Percentiles rank a stretch among this genome's conserved stretches.
Conservation (phyloP, 2,113 vertebrate genomes). For the Barbus barbus region DNA sequence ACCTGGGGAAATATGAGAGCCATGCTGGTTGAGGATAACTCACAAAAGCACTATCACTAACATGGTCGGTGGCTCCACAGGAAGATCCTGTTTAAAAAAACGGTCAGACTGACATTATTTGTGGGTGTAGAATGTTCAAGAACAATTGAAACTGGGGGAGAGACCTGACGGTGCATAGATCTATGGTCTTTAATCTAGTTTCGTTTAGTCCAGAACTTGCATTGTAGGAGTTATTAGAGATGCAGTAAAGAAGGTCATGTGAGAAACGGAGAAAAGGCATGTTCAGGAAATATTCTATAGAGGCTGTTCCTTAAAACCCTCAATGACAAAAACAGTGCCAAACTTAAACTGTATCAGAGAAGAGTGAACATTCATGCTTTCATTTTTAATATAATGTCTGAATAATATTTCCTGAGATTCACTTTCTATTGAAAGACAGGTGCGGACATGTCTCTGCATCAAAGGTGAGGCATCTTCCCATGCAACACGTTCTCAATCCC, state of each 20-base stretch:
- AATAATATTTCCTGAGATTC: not conserved
- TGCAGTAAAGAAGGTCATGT: not conserved
- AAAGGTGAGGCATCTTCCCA: not conserved
- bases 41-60: slow-evolving; percentile 38
- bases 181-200: not conserved
- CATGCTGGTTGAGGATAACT: slow-evolving; percentile 40
- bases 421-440: not conserved
- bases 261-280: not conserved
- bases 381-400: not conserved
- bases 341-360: not conserved
- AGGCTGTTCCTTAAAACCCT: not conserved
- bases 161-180: not conserved
- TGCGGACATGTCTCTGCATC: not conserved
- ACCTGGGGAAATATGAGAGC: slow-evolving; percentile 32
- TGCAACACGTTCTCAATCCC: no score
- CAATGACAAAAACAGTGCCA: not conserved
- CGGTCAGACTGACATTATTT: slow-evolving; percentile 40
- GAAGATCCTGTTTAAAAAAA: slow-evolving; percentile 45
- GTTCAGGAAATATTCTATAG: not conserved
- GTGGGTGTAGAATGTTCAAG: slow-evolving; percentile 18
- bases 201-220: not conserved
- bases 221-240: not conserved
- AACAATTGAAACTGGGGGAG: slow-evolving; percentile 40
- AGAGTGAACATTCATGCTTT: not conserved
- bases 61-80: slow-evolving; percentile 36